phyloP scores from a whole-genome alignment of 2,113 vertebrate species.

The Crotalus tigris region DNA sequence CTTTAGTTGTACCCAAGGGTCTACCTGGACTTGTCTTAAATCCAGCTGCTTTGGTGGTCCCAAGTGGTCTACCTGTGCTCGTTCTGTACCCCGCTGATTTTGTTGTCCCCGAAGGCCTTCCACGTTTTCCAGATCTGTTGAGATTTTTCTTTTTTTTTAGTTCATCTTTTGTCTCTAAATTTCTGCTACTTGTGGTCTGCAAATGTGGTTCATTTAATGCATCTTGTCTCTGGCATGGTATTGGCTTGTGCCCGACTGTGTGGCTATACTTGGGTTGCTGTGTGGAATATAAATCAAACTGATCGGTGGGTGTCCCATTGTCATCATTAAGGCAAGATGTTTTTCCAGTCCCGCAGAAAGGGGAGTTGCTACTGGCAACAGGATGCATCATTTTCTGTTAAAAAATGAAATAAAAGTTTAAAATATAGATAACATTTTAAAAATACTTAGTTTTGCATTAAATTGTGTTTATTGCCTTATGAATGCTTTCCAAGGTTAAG shows the following conservation, averaged over 20 bases:
- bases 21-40: conserved; percentile 98
- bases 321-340: conserved; percentile 91
- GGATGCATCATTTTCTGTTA: conserved; percentile 95
- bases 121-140: conserved; percentile 89
- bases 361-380: conserved; percentile 82
- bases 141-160: conserved; percentile 91
- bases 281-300: conserved; percentile 89
- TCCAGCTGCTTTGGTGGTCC: conserved; percentile 96
- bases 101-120: conserved; percentile 92
- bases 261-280: conserved; percentile 85
- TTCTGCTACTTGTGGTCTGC: conserved; percentile 76
- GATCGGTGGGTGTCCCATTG: conserved; percentile 79
- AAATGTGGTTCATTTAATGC: conserved; percentile 74
- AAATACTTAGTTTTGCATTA: conserved; percentile 23
- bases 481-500: conserved; percentile 32
- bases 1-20: conserved; percentile 95
- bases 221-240: conserved; percentile 87
- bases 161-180: conserved; percentile 79
- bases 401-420: conserved; percentile 51
- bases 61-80: conserved; percentile 94
- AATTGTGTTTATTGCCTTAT: neutral
- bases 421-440: neutral
- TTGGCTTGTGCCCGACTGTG: conserved; percentile 84
- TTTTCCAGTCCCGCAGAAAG: conserved; percentile 89
- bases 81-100: conserved; percentile 97